phyloP scores from a whole-genome alignment of 2,113 vertebrate species.

The Formicarius rufipectus region DNA sequence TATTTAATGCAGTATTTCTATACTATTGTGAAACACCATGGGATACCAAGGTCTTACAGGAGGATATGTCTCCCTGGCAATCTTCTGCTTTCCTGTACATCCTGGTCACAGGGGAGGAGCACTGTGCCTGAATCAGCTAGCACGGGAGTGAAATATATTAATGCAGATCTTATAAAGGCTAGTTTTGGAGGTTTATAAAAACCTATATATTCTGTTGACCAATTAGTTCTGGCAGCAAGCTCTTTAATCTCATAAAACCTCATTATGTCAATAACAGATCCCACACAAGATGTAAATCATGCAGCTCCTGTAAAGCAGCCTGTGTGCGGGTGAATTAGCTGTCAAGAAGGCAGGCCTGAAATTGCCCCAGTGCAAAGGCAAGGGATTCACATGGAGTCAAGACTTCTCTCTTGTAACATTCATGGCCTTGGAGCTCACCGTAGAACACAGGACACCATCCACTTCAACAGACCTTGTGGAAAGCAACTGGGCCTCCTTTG shows the following conservation, averaged over 20 bases:
- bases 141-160: neutral
- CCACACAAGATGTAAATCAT: neutral
- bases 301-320: neutral
- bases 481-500: neutral
- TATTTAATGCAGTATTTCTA: neutral
- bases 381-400: neutral
- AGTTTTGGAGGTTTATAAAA: neutral
- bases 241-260: conserved; percentile 18
- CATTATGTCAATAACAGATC: neutral
- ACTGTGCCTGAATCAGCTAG: neutral
- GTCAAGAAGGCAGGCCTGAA: neutral
- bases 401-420: neutral
- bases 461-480: neutral
- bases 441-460: neutral
- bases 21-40: neutral
- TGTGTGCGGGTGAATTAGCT: fast-evolving
- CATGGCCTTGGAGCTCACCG: fast-evolving
- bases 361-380: neutral
- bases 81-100: neutral
- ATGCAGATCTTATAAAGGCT: neutral
- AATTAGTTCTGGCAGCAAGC: neutral
- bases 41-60: neutral
- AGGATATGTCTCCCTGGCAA: neutral
- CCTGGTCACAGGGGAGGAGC: neutral
- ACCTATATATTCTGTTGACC: neutral